phyloP scores from a whole-genome alignment of 2,113 vertebrate genomes.

The Tapirus terrestris region DNA sequence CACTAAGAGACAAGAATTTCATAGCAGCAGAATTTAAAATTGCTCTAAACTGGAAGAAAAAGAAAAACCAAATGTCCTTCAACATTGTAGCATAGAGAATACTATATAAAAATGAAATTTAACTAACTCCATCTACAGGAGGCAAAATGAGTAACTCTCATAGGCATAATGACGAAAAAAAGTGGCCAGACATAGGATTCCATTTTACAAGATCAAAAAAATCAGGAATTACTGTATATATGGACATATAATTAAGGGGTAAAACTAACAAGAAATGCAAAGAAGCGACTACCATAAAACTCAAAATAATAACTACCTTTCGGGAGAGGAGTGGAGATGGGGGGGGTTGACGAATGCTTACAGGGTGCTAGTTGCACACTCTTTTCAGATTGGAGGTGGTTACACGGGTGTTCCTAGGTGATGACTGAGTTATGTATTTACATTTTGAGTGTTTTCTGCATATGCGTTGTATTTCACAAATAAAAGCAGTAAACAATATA shows the following conservation, averaged over 20 bases:
- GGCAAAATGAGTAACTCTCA: background rate
- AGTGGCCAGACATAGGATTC: background rate
- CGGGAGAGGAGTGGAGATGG: background rate
- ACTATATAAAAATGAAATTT: background rate
- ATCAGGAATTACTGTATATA: background rate
- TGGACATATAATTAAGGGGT: background rate
- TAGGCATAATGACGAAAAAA: background rate
- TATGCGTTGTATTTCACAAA: background rate
- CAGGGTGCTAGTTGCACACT: too few relatives aligned
- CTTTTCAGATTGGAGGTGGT: background rate
- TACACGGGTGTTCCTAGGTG: too few relatives aligned
- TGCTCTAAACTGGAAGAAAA: background rate
- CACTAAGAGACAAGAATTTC: background rate
- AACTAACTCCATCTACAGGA: background rate
- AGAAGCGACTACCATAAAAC: too few relatives aligned
- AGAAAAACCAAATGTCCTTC: background rate
- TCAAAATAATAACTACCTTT: background rate
- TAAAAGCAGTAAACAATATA: background rate
- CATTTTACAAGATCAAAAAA: background rate
- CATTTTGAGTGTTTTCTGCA: background rate
- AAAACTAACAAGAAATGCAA: background rate
- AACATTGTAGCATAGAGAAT: background rate
- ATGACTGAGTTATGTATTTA: background rate
- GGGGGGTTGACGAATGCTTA: background rate
- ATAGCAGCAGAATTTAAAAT: background rate